Percentiles rank a stretch among this genome's conserved stretches.
phyloP scores from a whole-genome alignment of 1,140 invertebrate species.

The Scaptodrosophila lebanonensis region DNA sequence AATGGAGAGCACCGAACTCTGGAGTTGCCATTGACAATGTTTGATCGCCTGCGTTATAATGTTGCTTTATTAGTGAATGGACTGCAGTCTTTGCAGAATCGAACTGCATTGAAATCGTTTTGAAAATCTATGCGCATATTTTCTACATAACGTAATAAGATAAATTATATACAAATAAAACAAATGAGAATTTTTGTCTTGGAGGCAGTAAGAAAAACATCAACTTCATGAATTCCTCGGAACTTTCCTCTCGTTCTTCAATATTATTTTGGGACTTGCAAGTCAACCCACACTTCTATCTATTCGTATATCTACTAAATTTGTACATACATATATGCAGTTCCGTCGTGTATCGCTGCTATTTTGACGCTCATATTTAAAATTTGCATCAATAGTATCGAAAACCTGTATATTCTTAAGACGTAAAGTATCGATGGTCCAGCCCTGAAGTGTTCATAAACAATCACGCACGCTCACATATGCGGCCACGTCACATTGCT shows the following conservation, averaged over 20 bases:
- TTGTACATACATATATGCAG: no score
- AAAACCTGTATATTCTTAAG: no score
- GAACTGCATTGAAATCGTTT: constrained; percentile 54
- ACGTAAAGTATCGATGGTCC: neutral
- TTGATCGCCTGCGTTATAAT: constrained; percentile 69
- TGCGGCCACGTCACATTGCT: constrained; percentile 65
- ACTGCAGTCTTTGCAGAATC: constrained; percentile 64
- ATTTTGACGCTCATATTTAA: no score
- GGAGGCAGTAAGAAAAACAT: no score
- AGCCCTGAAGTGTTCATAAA: constrained; percentile 21
- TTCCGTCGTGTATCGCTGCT: no score
- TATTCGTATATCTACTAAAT: no score
- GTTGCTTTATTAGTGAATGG: constrained; percentile 64
- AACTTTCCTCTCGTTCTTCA: no score
- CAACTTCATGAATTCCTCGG: no score
- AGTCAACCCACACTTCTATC: no score
- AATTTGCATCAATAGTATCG: no score
- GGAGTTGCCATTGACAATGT: constrained; percentile 69
- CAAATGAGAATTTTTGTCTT: constrained; percentile 15
- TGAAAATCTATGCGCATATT: neutral
- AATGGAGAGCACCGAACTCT: constrained; percentile 63
- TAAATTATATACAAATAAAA: constrained; percentile 22
- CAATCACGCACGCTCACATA: constrained; percentile 9
- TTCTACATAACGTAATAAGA: neutral
- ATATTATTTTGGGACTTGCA: no score